A percentile compares a stretch with the other conserved stretches of the same genome.
phyloP scores from a whole-genome alignment of 2,797 vertebrate species.

The Sebastes taczanowskii region DNA sequence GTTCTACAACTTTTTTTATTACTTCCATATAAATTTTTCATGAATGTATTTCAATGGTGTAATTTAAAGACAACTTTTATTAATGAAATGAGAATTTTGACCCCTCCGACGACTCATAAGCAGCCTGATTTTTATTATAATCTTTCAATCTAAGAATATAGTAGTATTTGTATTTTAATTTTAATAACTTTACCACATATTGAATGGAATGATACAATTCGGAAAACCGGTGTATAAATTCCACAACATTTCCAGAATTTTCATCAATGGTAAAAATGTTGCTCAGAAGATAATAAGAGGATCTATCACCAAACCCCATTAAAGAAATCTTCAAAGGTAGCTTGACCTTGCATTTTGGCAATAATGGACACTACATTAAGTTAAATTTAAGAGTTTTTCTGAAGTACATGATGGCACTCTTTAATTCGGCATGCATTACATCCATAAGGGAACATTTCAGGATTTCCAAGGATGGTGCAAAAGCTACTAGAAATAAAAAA shows the following conservation, averaged over 20 bases:
- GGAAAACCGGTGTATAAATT: background rate
- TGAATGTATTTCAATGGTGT: background rate
- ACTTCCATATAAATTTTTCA: background rate
- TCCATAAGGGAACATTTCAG: background rate
- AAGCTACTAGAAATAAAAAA: background rate
- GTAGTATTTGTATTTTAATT: background rate
- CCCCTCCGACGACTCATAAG: background rate
- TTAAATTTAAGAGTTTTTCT: background rate
- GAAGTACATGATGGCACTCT: background rate
- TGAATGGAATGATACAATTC: background rate
- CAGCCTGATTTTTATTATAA: background rate
- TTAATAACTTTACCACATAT: background rate
- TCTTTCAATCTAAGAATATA: background rate
- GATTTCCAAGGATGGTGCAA: background rate
- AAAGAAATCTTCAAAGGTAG: background rate
- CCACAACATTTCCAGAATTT: background rate
- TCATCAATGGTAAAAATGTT: background rate
- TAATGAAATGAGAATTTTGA: background rate
- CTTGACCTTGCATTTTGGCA: background rate
- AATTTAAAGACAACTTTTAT: background rate
- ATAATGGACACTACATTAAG: fast-evolving
- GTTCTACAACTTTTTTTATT: background rate
- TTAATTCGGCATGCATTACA: background rate
- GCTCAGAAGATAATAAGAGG: background rate
- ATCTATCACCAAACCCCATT: background rate